phyloP scores from a whole-genome alignment of 1,140 invertebrate genomes.

The Drosophila chauvacae region DNA sequence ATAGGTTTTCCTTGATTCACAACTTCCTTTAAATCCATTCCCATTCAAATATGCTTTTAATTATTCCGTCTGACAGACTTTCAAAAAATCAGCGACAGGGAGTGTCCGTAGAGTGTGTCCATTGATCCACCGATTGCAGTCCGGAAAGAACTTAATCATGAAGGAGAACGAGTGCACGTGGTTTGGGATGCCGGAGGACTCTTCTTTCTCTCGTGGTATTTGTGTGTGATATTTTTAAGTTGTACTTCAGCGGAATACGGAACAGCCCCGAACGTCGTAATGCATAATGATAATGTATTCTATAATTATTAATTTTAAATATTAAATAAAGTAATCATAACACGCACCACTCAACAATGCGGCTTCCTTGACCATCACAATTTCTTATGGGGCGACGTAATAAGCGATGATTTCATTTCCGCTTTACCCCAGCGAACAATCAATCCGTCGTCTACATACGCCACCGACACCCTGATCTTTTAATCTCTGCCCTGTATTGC shows the following conservation, averaged over 20 bases:
- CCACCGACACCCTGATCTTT: slow-evolving; percentile 24
- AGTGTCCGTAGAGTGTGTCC: slow-evolving; percentile 74
- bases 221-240: slow-evolving; percentile 84
- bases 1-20: not conserved
- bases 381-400: slow-evolving; percentile 19
- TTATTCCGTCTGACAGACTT: slow-evolving; percentile 52
- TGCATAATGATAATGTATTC: slow-evolving; percentile 74
- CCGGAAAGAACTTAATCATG: slow-evolving; percentile 58
- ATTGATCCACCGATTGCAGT: slow-evolving; percentile 5
- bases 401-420: slow-evolving; percentile 47
- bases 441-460: slow-evolving; percentile 22
- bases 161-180: slow-evolving; percentile 31
- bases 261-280: slow-evolving; percentile 59
- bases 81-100: slow-evolving; percentile 80
- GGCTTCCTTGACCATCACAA: slow-evolving; percentile 44
- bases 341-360: slow-evolving; percentile 25
- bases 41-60: not conserved
- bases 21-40: not conserved
- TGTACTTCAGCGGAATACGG: slow-evolving; percentile 76
- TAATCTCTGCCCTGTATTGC: slow-evolving; percentile 36
- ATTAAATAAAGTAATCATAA: slow-evolving; percentile 76
- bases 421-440: slow-evolving; percentile 41
- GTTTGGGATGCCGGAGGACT: slow-evolving; percentile 35
- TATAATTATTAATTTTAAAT: slow-evolving; percentile 77
- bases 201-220: slow-evolving; percentile 73